Base-by-base conservation (phyloP, 2,797 vertebrate species). In the Eidolon dupreanum region DNA sequence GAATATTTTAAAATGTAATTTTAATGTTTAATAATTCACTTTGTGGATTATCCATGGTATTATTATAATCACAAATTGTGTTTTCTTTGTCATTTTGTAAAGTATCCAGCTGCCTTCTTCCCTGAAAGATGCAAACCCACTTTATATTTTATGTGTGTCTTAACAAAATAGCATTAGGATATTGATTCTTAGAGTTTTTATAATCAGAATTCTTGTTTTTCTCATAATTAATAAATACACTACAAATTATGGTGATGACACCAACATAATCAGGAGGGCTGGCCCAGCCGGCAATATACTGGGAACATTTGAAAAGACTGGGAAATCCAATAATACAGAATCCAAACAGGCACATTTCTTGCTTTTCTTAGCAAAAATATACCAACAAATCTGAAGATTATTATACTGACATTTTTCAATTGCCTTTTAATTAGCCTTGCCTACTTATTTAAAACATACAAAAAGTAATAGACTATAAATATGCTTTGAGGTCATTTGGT, bases 351-450 rank as follows among this genome's bases (percentile, higher is more conserved):
- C 6, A 20, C 0, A 33, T 83, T 46, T 94, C 78, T 83, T 89
- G 41, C 15, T 87, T 90, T 95, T 78, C n/a, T 93, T 86, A 88
- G 20, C 19, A 73, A 68, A 96, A 86, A 97, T 91, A 77, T 81
- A 57, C 59, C 51, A 90, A 82, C 65, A 70, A 91, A 73, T 4
- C 49, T 71, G 61, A 59, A 59, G 38, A 41, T 77, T 70, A 68
- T 91, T 74, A 19, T 13, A 12, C 1, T 78, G 59, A 55, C 1
- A 9, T 74, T 85, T 93, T 83, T 65, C 20, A 79, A 75, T 87
- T 81, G 22, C 26, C 38, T 87, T 88, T 94, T 57, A 96, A 26
- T 93, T 51, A 66, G 4, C 2, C 24, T 83, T 66, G 10, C 53
- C 33, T 68, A 55, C 16, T 71, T 61, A 90, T 68, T 63, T 88